Conservation (phyloP, 1,140 invertebrate genomes). For the Hylaeus anthracinus region DNA sequence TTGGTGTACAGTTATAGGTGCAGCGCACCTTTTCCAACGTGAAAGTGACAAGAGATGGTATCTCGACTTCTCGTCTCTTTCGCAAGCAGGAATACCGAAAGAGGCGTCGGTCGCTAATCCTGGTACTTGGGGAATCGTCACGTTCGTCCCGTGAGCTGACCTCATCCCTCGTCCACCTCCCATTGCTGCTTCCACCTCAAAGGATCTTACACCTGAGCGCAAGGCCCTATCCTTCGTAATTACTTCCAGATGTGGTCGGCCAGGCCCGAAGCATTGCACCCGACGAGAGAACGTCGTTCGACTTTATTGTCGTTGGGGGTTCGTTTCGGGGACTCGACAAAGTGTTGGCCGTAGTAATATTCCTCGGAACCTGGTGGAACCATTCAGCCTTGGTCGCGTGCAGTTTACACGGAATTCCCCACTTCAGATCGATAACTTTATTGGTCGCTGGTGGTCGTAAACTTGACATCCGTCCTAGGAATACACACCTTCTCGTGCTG, state of each 20-base stretch:
- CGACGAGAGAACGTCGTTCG: background rate
- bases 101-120: constrained; percentile 61
- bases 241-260: constrained; percentile 61
- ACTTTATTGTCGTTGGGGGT: constrained; percentile 30
- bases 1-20: constrained; percentile 19
- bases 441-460: constrained; percentile 32
- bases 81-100: constrained; percentile 39
- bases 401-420: background rate
- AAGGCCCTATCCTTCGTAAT: constrained; percentile 47
- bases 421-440: constrained; percentile 45
- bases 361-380: constrained; percentile 1
- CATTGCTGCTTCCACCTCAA: background rate
- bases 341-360: background rate
- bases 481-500: background rate
- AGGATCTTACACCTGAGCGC: constrained; percentile 44
- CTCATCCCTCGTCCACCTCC: background rate
- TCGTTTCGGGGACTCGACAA: background rate
- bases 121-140: constrained; percentile 61
- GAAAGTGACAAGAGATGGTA: constrained; percentile 44
- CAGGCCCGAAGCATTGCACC: background rate
- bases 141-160: constrained; percentile 50
- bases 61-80: constrained; percentile 45
- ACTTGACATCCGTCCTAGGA: constrained; percentile 39
- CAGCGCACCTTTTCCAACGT: constrained; percentile 5
- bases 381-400: constrained; percentile 8